A percentile compares a stretch with the other conserved stretches of the same genome.
phyloP scores from a whole-genome alignment of 2,797 vertebrate species.

The Clarias laeviceps region DNA sequence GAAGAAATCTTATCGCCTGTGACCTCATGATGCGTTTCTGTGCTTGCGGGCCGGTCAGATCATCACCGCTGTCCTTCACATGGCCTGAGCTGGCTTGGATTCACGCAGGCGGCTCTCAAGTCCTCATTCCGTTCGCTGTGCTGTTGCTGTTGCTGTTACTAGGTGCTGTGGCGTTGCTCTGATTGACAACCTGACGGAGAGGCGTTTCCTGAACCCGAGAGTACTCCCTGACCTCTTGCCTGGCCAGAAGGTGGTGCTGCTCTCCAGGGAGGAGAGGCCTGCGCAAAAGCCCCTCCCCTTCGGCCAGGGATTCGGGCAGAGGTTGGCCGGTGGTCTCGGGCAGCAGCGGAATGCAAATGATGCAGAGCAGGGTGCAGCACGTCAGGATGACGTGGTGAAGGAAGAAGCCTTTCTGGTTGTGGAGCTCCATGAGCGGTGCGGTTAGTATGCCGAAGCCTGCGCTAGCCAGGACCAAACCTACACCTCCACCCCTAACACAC shows the following conservation, averaged over 20 bases:
- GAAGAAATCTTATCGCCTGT: constrained; percentile 7
- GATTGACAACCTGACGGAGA: constrained; percentile 63
- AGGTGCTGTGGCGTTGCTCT: constrained; percentile 79
- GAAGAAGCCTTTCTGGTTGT: constrained; percentile 98
- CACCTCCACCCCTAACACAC: constrained; percentile 81
- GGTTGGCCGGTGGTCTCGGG: constrained; percentile 90
- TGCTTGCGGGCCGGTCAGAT: constrained; percentile 21
- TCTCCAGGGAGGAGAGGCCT: constrained; percentile 87
- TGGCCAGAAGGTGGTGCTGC: constrained; percentile 89
- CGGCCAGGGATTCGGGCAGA: constrained; percentile 89
- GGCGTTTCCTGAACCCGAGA: constrained; percentile 86
- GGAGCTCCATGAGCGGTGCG: constrained; percentile 94
- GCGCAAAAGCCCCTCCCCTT: constrained; percentile 91
- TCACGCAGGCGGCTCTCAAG: constrained; percentile 62
- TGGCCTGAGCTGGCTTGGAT: constrained; percentile 24
- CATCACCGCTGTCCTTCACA: constrained; percentile 9
- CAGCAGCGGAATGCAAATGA: constrained; percentile 95
- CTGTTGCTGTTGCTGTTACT: constrained; percentile 84
- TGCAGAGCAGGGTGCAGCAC: constrained; percentile 96
- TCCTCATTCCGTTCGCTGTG: constrained; percentile 84
- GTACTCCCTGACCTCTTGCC: constrained; percentile 91
- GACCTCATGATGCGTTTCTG: constrained; percentile 27
- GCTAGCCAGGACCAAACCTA: constrained; percentile 91
- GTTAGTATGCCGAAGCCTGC: constrained; percentile 94
- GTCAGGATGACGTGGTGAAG: constrained; percentile 95